Evolutionary conservation across 2,797 vertebrate species (phyloP).

Genomic region (Sarcophilus harrisii): DNA sequence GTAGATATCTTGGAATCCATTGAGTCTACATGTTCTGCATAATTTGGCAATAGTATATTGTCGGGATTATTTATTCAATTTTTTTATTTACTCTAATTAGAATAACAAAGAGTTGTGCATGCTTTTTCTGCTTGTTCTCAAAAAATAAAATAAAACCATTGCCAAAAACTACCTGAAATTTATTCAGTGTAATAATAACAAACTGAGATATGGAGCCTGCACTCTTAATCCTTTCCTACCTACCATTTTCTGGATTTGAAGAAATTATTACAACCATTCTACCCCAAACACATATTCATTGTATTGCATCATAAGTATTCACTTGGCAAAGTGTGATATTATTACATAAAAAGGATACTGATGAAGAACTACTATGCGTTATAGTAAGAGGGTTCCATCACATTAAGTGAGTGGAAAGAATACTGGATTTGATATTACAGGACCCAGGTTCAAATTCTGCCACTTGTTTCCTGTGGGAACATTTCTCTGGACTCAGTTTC

Average conservation of each 20-base stretch:
- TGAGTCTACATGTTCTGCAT: not conserved
- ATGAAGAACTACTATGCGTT: not conserved
- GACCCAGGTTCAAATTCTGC: not conserved
- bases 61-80: not conserved
- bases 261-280: not conserved
- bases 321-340: not conserved
- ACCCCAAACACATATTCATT: not conserved
- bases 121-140: not conserved
- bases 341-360: not conserved
- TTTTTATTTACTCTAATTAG: not conserved
- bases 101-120: not conserved
- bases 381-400: too few species aligned
- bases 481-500: not conserved
- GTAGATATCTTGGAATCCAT: too few species aligned
- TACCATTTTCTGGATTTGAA: not conserved
- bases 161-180: not conserved
- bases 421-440: not conserved
- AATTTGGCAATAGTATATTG: not conserved
- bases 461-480: not conserved
- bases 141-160: not conserved
- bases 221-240: not conserved
- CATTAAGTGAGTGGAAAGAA: not conserved
- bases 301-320: accelerated
- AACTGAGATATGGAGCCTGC: not conserved
- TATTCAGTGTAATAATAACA: not conserved